Evolutionary conservation across 2,888 invertebrate species (phyloP), one percentile per base, ranked within the genome.

Genomic region (Periphyllus acericola): DNA sequence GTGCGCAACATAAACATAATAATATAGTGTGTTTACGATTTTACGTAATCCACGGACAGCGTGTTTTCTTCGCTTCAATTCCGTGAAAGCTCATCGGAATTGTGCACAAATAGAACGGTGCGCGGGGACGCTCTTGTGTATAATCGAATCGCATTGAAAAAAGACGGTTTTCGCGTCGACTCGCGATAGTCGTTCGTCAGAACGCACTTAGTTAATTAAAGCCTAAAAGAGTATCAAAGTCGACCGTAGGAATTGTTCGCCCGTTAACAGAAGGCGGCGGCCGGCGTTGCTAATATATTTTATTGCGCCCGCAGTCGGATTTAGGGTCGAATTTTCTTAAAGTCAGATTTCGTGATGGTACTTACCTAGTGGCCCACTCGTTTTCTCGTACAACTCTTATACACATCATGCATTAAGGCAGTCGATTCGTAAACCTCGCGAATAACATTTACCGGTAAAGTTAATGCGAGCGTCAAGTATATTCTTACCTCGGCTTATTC

Each of bases 151-250:
- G 9, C 9, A n/a, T n/a, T 32, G 17, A 34, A 40, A n/a, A 72
- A 52, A 34, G 11, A 34, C 71, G 0, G 32, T 55, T 36, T 83
- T 72, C 72, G 52, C 25, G 46, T 32, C 9, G 32, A 71, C 21
- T 46, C 14, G 46, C 11, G 46, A 46, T 46, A 32, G 21, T 52
- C 11, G n/a, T 74, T 83, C 83, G 11, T 36, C 72, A 55, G 34
- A 36, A 34, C 14, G 60, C 72, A 83, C 74, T 83, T 83, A 74
- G 83, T 36, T 83, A 60, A 83, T 83, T 83, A 74, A 60, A 83
- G 36, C 55, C 19, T 60, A 71, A 82, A 82, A 82, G 4, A 25
- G 52, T 25, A 34, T 68, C 25, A 68, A 68, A 29, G 29, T 29
- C 29, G 14, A 32, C 32, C 46, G 6, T 34, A 25, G 32, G 32